phyloP scores from a whole-genome alignment of 2,888 invertebrate genomes.

The Exocentrus adspersus region DNA sequence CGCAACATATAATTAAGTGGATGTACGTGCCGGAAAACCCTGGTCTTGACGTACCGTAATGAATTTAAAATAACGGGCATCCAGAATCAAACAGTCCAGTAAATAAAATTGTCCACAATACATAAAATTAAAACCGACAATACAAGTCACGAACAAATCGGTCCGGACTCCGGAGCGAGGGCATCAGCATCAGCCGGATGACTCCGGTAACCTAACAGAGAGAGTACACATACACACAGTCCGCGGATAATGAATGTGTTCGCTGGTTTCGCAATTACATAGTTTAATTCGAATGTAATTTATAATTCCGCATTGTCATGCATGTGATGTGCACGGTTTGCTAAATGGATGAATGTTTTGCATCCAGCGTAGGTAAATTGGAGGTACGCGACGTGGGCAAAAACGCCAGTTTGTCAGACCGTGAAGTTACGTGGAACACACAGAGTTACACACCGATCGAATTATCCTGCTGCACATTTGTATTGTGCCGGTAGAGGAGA shows the following conservation, averaged over 20 bases:
- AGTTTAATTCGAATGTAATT: constrained; percentile 66
- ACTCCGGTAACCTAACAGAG: constrained; percentile 41
- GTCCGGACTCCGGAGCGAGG: constrained; percentile 50
- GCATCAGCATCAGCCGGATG: constrained; percentile 51
- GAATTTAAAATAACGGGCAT: constrained; percentile 29
- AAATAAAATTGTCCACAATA: constrained; percentile 44
- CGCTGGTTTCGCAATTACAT: constrained; percentile 65
- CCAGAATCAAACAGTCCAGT: constrained; percentile 39
- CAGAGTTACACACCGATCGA: constrained; percentile 19
- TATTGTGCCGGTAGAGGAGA: constrained; percentile 6
- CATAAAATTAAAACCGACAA: constrained; percentile 42
- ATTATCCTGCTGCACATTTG: constrained; percentile 19
- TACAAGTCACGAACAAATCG: constrained; percentile 55
- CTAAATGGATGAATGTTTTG: constrained; percentile 61
- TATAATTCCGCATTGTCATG: constrained; percentile 65
- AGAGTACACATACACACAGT: constrained; percentile 45
- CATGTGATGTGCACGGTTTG: constrained; percentile 63
- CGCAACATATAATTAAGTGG: constrained; percentile 16
- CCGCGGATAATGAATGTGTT: constrained; percentile 61
- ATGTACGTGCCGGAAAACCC: constrained; percentile 1
- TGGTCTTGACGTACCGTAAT: constrained; percentile 23
- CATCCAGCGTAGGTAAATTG: constrained; percentile 54
- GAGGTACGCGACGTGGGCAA: constrained; percentile 48
- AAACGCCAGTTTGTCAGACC: constrained; percentile 48
- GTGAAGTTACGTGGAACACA: constrained; percentile 46